These are phyloP conservation scores for Phrynocephalus guinanensis DNA, from an alignment of 2,797 vertebrate genomes.

Conservation along the genomic window DNA sequence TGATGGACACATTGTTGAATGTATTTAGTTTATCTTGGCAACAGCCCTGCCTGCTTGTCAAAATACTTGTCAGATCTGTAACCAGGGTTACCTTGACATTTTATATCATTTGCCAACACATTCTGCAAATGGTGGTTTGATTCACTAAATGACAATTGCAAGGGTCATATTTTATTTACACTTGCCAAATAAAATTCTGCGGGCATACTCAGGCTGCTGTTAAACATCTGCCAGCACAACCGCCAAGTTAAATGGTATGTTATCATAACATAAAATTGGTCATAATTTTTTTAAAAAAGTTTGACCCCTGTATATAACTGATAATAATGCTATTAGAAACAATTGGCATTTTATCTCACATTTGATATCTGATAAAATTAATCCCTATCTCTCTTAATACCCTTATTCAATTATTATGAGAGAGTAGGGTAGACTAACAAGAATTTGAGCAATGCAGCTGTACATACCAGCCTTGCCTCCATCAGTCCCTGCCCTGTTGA, in stretches of 20 bases:
- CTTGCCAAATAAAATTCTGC: too few species aligned
- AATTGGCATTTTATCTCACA: background rate
- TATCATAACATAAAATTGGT: too few species aligned
- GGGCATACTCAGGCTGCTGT: too few species aligned
- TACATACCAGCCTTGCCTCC: background rate
- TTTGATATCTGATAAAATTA: background rate
- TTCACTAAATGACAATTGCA: too few species aligned
- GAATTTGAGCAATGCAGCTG: background rate
- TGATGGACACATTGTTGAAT: background rate
- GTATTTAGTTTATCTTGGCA: background rate
- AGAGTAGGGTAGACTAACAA: background rate
- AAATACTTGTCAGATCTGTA: background rate
- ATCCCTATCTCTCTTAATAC: background rate
- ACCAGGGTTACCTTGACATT: too few species aligned
- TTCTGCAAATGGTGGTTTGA: too few species aligned
- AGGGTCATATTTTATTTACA: too few species aligned
- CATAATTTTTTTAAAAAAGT: too few species aligned
- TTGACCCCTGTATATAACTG: background rate
- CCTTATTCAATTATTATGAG: background rate
- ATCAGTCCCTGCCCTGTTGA: background rate
- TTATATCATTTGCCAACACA: too few species aligned
- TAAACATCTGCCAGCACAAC: too few species aligned
- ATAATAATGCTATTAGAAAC: background rate
- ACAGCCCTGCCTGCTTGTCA: background rate
- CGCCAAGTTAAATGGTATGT: too few species aligned